Base-by-base conservation (phyloP, 2,888 invertebrate species). In the Trimorus sp. region DNA sequence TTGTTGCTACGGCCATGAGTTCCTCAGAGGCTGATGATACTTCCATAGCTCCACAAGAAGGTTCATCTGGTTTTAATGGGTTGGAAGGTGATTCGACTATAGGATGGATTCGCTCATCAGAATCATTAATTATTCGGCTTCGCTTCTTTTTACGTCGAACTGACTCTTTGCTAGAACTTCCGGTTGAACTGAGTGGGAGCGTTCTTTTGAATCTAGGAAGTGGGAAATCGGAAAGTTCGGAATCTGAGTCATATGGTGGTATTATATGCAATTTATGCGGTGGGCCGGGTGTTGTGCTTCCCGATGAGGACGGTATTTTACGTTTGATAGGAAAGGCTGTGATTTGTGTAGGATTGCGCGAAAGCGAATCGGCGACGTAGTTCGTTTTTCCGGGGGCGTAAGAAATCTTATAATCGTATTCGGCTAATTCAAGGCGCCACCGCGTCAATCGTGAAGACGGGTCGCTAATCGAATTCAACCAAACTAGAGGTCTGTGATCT, bases 311-410 rank as follows among this genome's bases (percentile, higher is more conserved):
- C 5, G 26, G 36, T 26, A 1, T 7, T 54, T 54, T 54, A 16
- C 54, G 54, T 54, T 54, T 54, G 9, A 54, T 14, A 9, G 54
- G 54, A 9, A 54, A 54, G 1, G 51, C 51, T n/a, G n/a, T 51
- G 7, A 51, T 14, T 54, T 54, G 26, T 26, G 8, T 7, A 4
- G 81, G 83, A 9, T 83, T 83, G 4, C 83, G 60, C 7, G 84
- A 86, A 8, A 88, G 60, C 5, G 85, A 86, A 49, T 90, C 90
- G 5, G 88, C 89, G 71, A 88, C 88, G 7, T 83, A 54, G 71
- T 89, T 90, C 7, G 66, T 26, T 62, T 69, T 79, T 5, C 90
- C 89, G 8, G 85, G 48, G 54, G 68, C 71, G 26, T 82, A 71
- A 5, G 8, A 0, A 53, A 82, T 71, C 11, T 73, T 53, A 37